Evolutionary conservation across 2,888 invertebrate genomes (phyloP).

Genomic region (Micoletzkya japonica): DNA sequence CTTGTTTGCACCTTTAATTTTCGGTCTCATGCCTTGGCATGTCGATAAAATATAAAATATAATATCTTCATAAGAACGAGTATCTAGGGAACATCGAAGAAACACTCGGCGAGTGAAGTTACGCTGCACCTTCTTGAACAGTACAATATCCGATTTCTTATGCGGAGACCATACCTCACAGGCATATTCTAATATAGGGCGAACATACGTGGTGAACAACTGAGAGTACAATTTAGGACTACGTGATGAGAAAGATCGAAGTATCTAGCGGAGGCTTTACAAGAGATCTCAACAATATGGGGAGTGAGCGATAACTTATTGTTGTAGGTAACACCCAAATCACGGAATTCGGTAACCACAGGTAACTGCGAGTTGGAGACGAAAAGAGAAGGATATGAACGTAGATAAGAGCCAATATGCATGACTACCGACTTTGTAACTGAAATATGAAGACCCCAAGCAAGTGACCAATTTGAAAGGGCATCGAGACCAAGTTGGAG

Average conservation of each 20-base stretch:
- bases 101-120: too few species aligned
- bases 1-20: too few species aligned
- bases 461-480: neutral
- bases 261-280: neutral
- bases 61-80: too few species aligned
- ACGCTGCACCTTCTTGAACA: too few species aligned
- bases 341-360: neutral
- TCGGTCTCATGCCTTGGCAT: too few species aligned
- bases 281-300: neutral
- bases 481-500: neutral
- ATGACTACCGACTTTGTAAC: neutral
- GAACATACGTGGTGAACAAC: neutral
- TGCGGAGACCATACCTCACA: neutral
- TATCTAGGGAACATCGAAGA: too few species aligned
- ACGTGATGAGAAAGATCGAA: neutral
- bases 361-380: neutral
- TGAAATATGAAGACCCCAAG: neutral
- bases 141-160: too few species aligned
- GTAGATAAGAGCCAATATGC: neutral
- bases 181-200: slow-evolving; percentile 2
- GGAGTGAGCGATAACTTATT: neutral
- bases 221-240: neutral
- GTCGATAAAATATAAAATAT: too few species aligned
- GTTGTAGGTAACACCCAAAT: slow-evolving; percentile 1
- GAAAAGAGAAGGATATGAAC: neutral